A percentile compares a stretch with the other conserved stretches of the same genome.
Evolutionary conservation across 2,888 invertebrate genomes (phyloP).

Genomic region (Phaonia tiefii): DNA sequence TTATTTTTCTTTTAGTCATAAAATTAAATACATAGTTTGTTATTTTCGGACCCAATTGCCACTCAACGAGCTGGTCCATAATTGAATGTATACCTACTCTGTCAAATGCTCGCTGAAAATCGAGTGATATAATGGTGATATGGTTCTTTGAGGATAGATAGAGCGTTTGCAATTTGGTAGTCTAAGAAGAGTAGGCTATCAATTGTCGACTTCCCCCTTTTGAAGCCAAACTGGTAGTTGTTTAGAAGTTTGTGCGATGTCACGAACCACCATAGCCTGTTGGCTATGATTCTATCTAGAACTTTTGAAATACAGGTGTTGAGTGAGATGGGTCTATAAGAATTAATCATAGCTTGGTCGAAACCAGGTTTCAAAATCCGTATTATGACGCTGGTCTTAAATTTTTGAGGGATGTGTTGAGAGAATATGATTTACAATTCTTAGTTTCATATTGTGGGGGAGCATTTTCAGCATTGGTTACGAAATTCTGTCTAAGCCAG

Average conservation of each 20-base stretch:
- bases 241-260: slow-evolving; percentile 39
- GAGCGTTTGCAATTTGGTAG: slow-evolving; percentile 39
- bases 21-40: slow-evolving; percentile 39
- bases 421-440: slow-evolving; percentile 49
- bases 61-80: slow-evolving; percentile 43
- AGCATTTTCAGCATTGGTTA: slow-evolving; percentile 52
- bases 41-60: slow-evolving; percentile 38
- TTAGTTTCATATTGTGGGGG: slow-evolving; percentile 26
- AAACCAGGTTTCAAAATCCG: slow-evolving; percentile 56
- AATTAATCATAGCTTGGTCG: slow-evolving; percentile 54
- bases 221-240: slow-evolving; percentile 45
- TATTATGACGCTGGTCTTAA: slow-evolving; percentile 53
- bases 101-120: slow-evolving; percentile 63
- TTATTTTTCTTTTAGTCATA: slow-evolving; percentile 47
- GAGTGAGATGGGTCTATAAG: slow-evolving; percentile 64
- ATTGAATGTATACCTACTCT: slow-evolving; percentile 56
- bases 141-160: slow-evolving; percentile 41
- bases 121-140: slow-evolving; percentile 47
- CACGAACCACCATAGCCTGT: slow-evolving; percentile 57
- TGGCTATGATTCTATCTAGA: slow-evolving; percentile 56
- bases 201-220: slow-evolving; percentile 28
- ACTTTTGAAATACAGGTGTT: slow-evolving; percentile 63
- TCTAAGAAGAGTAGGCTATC: slow-evolving; percentile 57
- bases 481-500: slow-evolving; percentile 45
- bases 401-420: slow-evolving; percentile 60